Evolutionary conservation across 2,888 invertebrate genomes (phyloP).

Genomic region (Ditula angustiorana): DNA sequence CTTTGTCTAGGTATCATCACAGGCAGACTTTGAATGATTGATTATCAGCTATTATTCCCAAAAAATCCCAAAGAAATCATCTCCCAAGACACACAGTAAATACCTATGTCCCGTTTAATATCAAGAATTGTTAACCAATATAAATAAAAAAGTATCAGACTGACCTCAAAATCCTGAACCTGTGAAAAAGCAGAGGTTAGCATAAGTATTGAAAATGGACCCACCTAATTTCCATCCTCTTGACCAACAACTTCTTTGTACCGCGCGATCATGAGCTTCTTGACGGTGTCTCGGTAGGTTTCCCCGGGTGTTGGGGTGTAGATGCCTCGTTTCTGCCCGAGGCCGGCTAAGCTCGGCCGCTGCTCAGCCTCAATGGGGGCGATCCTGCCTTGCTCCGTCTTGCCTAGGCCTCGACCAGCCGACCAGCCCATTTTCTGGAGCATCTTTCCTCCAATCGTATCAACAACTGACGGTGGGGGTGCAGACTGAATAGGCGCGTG

Average conservation of each 20-base stretch:
- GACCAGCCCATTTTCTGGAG: conserved; percentile 99
- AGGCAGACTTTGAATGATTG: too few relatives aligned
- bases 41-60: not conserved
- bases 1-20: too few relatives aligned
- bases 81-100: not conserved
- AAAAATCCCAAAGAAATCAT: not conserved
- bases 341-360: conserved; percentile 91
- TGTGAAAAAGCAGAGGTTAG: conserved; percentile 56
- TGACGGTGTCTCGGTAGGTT: conserved; percentile 95
- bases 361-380: conserved; percentile 94
- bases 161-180: conserved; percentile 63
- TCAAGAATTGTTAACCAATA: not conserved
- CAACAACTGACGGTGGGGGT: conserved; percentile 89
- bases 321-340: conserved; percentile 93
- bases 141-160: conserved; percentile 46
- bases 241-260: conserved; percentile 92
- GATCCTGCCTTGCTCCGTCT: conserved; percentile 95
- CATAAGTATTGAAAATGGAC: conserved; percentile 53
- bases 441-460: conserved; percentile 97
- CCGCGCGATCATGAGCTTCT: conserved; percentile 95
- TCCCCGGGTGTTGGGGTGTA: conserved; percentile 93
- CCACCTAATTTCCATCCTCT: conserved; percentile 79
- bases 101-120: not conserved
- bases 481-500: conserved; percentile 83
- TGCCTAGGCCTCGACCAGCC: conserved; percentile 98